Conservation (phyloP, 2,797 vertebrate genomes). For the Peromyscus eremicus region DNA sequence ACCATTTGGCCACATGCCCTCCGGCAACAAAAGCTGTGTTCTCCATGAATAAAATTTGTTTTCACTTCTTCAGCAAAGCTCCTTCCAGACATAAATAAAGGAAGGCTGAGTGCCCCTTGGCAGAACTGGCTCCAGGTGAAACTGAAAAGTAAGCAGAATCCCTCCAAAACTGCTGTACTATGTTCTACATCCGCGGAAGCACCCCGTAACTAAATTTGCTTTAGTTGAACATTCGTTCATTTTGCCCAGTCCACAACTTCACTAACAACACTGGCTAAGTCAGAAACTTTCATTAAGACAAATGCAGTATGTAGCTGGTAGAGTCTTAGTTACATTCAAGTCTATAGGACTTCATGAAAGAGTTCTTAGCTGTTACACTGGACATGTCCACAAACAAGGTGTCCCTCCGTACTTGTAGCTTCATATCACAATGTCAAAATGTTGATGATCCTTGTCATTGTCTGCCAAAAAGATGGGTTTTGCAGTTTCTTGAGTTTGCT, state of each 20-base stretch:
- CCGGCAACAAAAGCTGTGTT: constrained; percentile 1
- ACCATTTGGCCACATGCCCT: constrained; percentile 26
- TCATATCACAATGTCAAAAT: background rate
- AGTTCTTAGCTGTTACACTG: background rate
- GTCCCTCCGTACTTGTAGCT: background rate
- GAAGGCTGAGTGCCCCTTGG: background rate
- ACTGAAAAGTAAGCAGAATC: constrained; percentile 34
- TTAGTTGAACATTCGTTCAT: constrained; percentile 42
- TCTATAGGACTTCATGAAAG: background rate
- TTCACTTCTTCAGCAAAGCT: constrained; percentile 23
- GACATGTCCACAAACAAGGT: no score
- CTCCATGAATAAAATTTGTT: constrained; percentile 60
- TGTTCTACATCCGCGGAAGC: background rate
- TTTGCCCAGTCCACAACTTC: background rate
- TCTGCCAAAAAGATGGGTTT: background rate
- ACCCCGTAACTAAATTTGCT: background rate
- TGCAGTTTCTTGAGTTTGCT: background rate
- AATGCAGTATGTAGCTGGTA: background rate
- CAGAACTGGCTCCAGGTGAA: constrained; percentile 16
- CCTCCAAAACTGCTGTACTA: background rate
- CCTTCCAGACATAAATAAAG: constrained; percentile 64
- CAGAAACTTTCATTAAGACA: constrained; percentile 44
- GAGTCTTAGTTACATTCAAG: background rate
- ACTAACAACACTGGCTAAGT: constrained; percentile 15
- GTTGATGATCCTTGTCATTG: background rate